phyloP scores from a whole-genome alignment of 64 coral and sea anemone species.

The Montipora sp. region DNA sequence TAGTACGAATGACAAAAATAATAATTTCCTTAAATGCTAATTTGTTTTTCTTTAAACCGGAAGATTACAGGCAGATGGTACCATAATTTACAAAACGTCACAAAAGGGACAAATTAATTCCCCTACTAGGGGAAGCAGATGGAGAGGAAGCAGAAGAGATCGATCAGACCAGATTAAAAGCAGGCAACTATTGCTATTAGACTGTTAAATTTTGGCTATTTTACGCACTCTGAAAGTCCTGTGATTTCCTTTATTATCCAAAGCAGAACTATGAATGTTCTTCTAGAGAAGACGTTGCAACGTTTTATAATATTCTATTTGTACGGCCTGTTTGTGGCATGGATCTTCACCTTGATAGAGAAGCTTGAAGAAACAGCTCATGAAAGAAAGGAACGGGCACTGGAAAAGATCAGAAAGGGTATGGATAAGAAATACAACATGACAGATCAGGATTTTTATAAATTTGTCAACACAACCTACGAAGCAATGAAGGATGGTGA shows the following conservation, averaged over 20 bases:
- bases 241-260: neutral
- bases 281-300: neutral
- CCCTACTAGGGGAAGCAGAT: too few species aligned
- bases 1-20: too few species aligned
- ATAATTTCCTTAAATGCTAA: too few species aligned
- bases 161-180: too few species aligned
- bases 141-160: too few species aligned
- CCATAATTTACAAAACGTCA: too few species aligned
- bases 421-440: slow-evolving; percentile 19
- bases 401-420: neutral
- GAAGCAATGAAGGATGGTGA: neutral
- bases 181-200: too few species aligned
- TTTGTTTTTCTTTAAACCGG: too few species aligned
- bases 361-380: neutral
- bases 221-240: too few species aligned
- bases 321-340: slow-evolving; percentile 8
- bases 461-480: neutral
- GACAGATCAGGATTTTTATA: slow-evolving; percentile 18
- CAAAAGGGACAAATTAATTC: too few species aligned
- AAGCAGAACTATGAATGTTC: neutral
- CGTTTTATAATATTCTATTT: neutral
- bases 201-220: too few species aligned
- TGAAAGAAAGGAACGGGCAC: neutral
- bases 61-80: too few species aligned
- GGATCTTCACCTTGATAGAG: slow-evolving; percentile 56